Conservation (phyloP, 1,140 invertebrate genomes). For the Maniola jurtina region DNA sequence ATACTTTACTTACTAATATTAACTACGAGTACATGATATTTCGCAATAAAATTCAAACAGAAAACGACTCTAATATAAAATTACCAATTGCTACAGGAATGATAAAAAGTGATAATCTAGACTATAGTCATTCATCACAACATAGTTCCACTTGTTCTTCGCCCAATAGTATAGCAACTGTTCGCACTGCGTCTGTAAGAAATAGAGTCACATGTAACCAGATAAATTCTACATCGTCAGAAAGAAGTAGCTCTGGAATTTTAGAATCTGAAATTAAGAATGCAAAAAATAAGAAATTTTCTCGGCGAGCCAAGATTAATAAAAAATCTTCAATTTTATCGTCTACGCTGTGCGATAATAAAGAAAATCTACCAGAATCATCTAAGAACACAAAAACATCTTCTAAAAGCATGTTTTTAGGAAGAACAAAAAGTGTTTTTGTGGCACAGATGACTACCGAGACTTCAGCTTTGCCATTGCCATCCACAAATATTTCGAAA, state of each 20-base stretch:
- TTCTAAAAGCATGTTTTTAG: constrained; percentile 32
- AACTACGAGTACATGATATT: constrained; percentile 48
- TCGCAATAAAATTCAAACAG: constrained; percentile 54
- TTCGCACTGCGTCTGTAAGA: constrained; percentile 36
- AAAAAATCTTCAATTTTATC: constrained; percentile 32
- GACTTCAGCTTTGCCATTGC: constrained; percentile 16
- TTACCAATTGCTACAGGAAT: constrained; percentile 24
- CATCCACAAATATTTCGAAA: constrained; percentile 19
- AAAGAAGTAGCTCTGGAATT: constrained; percentile 33
- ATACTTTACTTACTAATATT: constrained; percentile 29
- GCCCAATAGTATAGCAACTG: constrained; percentile 57
- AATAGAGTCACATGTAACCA: constrained; percentile 26
- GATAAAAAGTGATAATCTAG: constrained; percentile 31
- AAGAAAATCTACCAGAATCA: constrained; percentile 56
- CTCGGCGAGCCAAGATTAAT: constrained; percentile 35
- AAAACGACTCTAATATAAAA: constrained; percentile 30
- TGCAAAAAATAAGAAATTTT: constrained; percentile 38
- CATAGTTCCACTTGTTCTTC: constrained; percentile 63
- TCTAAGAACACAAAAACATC: constrained; percentile 35
- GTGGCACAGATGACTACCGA: constrained; percentile 40
- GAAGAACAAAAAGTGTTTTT: constrained; percentile 45
- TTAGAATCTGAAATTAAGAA: constrained; percentile 28
- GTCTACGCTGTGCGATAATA: constrained; percentile 39
- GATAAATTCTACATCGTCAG: constrained; percentile 36
- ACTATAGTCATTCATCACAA: constrained; percentile 39